phyloP scores from a whole-genome alignment of 2,797 vertebrate genomes.

The Typhlichthys subterraneus region DNA sequence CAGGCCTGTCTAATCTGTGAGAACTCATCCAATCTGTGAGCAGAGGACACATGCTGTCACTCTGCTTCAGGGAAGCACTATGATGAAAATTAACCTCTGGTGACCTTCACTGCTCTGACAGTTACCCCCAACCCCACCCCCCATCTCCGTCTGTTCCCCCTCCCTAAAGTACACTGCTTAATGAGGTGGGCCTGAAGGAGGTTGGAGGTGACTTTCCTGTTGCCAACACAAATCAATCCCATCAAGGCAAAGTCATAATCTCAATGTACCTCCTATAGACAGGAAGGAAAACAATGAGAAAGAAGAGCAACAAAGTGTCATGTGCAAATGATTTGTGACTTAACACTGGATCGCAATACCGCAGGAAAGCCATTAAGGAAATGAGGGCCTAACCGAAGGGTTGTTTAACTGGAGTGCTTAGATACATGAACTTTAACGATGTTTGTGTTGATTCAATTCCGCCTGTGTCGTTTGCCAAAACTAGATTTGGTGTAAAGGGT shows the following conservation, averaged over 20 bases:
- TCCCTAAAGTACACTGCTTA: slow-evolving; percentile 65
- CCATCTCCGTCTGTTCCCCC: slow-evolving; percentile 36
- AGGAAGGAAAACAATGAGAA: slow-evolving; percentile 41
- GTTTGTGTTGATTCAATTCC: slow-evolving; percentile 72
- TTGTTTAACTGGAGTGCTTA: slow-evolving; percentile 57
- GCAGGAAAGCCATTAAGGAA: slow-evolving; percentile 69
- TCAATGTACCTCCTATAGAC: slow-evolving; percentile 51
- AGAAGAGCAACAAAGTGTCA: slow-evolving; percentile 22
- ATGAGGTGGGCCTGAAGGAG: slow-evolving; percentile 67
- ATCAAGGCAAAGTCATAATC: slow-evolving; percentile 60
- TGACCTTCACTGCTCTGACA: slow-evolving; percentile 61
- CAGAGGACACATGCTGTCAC: slow-evolving; percentile 74
- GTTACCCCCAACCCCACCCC: slow-evolving; percentile 48
- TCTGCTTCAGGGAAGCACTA: slow-evolving; percentile 65
- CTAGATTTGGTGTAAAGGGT: slow-evolving; percentile 54
- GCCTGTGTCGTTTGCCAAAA: slow-evolving; percentile 60
- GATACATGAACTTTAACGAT: slow-evolving; percentile 70
- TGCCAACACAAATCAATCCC: slow-evolving; percentile 51
- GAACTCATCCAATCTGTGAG: slow-evolving; percentile 69
- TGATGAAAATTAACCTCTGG: slow-evolving; percentile 75
- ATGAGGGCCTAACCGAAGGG: slow-evolving; percentile 64
- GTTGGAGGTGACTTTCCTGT: slow-evolving; percentile 41
- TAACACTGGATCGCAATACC: slow-evolving; percentile 50
- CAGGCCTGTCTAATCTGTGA: slow-evolving; percentile 52
- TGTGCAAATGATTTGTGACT: slow-evolving; percentile 63